Conservation (phyloP, 2,888 invertebrate species). For the Acholoe squamosa region DNA sequence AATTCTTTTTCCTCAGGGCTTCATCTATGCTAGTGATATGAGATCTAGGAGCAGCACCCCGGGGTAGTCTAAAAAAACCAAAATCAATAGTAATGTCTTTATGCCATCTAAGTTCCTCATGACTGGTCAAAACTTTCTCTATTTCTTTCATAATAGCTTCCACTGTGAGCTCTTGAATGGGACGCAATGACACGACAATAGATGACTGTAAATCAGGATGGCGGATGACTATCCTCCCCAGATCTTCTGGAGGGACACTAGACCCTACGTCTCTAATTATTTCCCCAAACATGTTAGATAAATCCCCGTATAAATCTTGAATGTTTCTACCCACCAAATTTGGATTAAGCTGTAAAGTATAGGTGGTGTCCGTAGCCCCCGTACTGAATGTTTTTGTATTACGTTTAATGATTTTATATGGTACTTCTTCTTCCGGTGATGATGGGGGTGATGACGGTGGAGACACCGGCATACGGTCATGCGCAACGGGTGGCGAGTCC, state of each 20-base stretch:
- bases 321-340: neutral
- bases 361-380: neutral
- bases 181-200: neutral
- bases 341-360: neutral
- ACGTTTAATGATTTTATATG: neutral
- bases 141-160: slow-evolving; percentile 7
- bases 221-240: neutral
- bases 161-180: neutral
- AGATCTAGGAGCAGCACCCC: neutral
- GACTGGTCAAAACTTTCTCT: neutral
- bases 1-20: neutral
- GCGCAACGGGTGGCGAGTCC: neutral
- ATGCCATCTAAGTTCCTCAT: neutral
- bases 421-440: neutral
- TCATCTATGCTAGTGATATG: neutral
- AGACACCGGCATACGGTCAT: neutral
- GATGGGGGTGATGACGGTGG: neutral
- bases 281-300: too few relatives aligned
- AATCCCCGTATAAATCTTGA: neutral
- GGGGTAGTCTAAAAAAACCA: neutral
- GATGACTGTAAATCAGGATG: neutral
- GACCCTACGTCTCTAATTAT: too few relatives aligned
- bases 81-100: neutral
- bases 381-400: neutral
- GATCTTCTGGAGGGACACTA: neutral